A percentile compares a stretch with the other conserved stretches of the same genome.
These are phyloP conservation scores for Leistus spinibarbis DNA, from an alignment of 2,888 invertebrate genomes.

Conservation along the genomic window DNA sequence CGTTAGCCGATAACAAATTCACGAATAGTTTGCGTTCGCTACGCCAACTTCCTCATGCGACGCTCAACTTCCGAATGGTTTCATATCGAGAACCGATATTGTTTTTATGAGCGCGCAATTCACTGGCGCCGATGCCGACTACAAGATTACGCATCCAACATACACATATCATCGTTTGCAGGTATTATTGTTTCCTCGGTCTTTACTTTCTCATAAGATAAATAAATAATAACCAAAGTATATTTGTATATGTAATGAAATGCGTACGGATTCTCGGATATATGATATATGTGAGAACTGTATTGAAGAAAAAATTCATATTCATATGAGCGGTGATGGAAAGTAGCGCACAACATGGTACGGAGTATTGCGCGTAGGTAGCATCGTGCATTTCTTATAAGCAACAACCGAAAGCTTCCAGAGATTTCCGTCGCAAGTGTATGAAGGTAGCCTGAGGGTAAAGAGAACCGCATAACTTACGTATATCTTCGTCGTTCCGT, in stretches of 20 bases:
- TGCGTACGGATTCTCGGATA: too few relatives aligned
- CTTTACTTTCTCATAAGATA: too few relatives aligned
- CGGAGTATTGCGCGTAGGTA: background rate
- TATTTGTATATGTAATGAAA: too few relatives aligned
- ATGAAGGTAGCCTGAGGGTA: constrained; percentile 11
- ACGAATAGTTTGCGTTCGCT: constrained; percentile 17
- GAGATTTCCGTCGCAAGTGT: constrained; percentile 14
- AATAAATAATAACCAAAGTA: too few relatives aligned
- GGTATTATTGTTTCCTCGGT: background rate
- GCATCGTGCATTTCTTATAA: constrained; percentile 2
- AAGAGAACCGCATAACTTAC: background rate
- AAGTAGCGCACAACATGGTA: background rate
- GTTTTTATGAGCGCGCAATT: constrained; percentile 35
- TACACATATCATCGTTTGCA: background rate
- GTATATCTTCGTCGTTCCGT: background rate
- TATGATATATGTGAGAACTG: too few relatives aligned
- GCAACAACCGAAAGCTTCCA: background rate
- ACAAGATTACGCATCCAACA: background rate
- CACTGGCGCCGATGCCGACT: constrained; percentile 5
- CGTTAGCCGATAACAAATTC: constrained; percentile 39
- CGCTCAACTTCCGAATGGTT: constrained; percentile 35
- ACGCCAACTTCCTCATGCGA: constrained; percentile 31
- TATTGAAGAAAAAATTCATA: constrained; percentile 20
- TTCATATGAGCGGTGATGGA: constrained; percentile 5
- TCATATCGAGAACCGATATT: constrained; percentile 38